Evolutionary conservation across 2,888 invertebrate genomes (phyloP), one percentile per base, ranked within the genome.

Genomic region (Hirtodrosophila cameraria): DNA sequence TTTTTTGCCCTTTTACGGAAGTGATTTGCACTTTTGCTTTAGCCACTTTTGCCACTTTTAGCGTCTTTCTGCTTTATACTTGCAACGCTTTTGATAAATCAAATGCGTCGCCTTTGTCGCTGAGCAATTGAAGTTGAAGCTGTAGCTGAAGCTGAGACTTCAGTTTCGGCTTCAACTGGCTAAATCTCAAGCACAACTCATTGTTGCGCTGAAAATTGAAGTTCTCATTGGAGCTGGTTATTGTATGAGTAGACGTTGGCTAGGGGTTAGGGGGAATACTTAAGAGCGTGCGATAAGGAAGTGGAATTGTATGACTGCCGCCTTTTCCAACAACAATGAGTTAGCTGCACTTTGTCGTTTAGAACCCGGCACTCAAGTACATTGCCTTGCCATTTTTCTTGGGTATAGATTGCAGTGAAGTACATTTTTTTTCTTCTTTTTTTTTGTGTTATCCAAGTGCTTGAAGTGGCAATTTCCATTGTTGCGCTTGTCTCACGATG

Each of bases 181-280:
- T 58, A 61, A 66, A 57, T 41, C 71, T 80, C 70, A 66, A 80
- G 80, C 58, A 63, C 66, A 80, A 54, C 80, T 76, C 77, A 74
- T 80, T 77, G 81, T 77, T 53, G 63, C 53, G 68, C 72, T 55
- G 60, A 30, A 77, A 83, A 83, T 83, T 83, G 84, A 80, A 83
- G 81, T 61, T 80, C 69, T 72, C 72, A 65, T 75, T 68, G 68
- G 48, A 48, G 62, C 52, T 38, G 43, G 18, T 18, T 38, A n/a
- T 25, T 30, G 15, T 48, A 25, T 27, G 25, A 20, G 23, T 11
- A 15, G 11, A 7, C 4, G 12, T 0, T 2, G 11, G 12, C 5
- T 15, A 16, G 28, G n/a, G 4, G 12, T n/a, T 7, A 9, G 31
- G 27, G 8, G 30, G 8, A 35, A 25, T 58, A 65, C 78, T 81